Conservation (phyloP, 1,140 invertebrate species). For the Heterodera schachtii region DNA sequence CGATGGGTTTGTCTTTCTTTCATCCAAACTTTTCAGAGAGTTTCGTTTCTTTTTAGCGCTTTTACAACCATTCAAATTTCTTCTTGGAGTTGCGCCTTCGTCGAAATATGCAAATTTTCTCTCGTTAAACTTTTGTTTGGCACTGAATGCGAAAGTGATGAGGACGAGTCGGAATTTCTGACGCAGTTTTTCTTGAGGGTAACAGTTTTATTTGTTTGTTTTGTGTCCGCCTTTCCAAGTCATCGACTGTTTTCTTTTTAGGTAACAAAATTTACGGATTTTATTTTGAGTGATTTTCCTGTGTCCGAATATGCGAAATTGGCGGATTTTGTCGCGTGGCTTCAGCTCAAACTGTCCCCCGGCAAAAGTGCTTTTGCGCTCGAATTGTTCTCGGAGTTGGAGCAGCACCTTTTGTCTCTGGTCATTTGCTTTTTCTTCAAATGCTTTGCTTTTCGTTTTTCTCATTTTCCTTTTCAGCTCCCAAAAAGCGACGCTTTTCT, state of each 20-base stretch:
- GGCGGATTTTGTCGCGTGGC: background rate
- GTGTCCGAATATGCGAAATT: background rate
- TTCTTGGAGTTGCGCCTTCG: constrained; percentile 14
- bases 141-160: background rate
- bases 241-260: background rate
- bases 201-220: background rate
- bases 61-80: constrained; percentile 8
- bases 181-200: background rate
- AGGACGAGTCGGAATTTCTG: background rate
- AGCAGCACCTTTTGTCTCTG: background rate
- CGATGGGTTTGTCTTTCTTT: constrained; percentile 17
- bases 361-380: background rate
- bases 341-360: background rate
- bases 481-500: background rate
- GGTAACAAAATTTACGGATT: background rate
- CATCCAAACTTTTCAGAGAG: background rate
- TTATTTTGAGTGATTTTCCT: background rate
- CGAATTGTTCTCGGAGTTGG: background rate
- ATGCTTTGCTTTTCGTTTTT: background rate
- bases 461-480: background rate
- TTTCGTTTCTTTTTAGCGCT: constrained; percentile 11
- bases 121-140: background rate
- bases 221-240: background rate
- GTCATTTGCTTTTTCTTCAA: background rate
- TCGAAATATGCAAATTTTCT: constrained; percentile 21